phyloP scores from a whole-genome alignment of 2,797 vertebrate species.

The Tarsius wallacei region DNA sequence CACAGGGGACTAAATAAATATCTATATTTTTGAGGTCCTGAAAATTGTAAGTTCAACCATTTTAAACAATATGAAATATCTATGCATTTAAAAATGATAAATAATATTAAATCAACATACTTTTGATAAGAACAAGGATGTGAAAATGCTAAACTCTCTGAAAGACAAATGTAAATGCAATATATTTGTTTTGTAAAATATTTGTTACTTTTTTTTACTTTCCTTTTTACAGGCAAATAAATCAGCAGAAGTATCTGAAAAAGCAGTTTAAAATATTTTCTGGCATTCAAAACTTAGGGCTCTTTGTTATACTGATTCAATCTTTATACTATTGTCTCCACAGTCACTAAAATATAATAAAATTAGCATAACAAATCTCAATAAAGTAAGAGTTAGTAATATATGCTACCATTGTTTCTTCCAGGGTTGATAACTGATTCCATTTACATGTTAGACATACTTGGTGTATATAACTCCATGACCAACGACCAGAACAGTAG shows the following conservation, averaged over 20 bases:
- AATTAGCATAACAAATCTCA: constrained; percentile 7
- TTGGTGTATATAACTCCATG: not conserved
- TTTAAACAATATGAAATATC: not conserved
- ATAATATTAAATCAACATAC: not conserved
- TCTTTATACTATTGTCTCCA: not conserved
- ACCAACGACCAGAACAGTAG: not conserved
- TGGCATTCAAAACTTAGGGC: not conserved
- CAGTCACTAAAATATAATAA: constrained; percentile 21
- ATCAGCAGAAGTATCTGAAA: not conserved
- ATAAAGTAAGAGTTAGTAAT: not conserved
- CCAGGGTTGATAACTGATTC: not conserved
- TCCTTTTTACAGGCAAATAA: not conserved
- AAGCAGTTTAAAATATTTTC: constrained; percentile 53
- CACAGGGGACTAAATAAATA: not conserved
- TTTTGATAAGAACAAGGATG: not conserved
- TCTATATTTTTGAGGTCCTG: not conserved
- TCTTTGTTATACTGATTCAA: constrained; percentile 1
- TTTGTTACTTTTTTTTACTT: constrained; percentile 37
- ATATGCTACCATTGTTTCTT: not conserved
- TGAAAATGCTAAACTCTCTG: not conserved
- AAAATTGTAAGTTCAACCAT: not conserved
- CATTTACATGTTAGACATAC: not conserved
- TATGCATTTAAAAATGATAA: constrained; percentile 12
- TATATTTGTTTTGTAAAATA: constrained; percentile 22
- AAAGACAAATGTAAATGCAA: constrained; percentile 26